Evolutionary conservation across 2,888 invertebrate species (phyloP), one percentile per base, ranked within the genome.

Genomic region (Deilephila elpenor): DNA sequence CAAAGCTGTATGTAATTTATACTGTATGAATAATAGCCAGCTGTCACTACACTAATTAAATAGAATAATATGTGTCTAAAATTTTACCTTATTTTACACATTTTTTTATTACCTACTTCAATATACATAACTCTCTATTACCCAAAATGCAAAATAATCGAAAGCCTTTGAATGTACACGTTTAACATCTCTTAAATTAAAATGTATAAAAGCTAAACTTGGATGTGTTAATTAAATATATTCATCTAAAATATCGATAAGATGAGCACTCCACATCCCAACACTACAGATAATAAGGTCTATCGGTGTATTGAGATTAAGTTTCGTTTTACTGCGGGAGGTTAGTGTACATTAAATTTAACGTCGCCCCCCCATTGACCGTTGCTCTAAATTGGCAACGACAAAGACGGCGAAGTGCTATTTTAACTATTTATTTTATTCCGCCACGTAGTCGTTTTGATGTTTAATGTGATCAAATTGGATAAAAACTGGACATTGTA

Each of bases 231-330:
- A 7, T 37, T 37, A 7, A 37, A 1, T 25, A 6, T 32, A 5
- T 17, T 8, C 8, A 25, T 25, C 7, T 7, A 5, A 67, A 37
- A 75, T 75, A 79, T 81, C 78, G 77, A 80, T 70, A 76, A 59
- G 53, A 59, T 56, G 19, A 5, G 32, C 51, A 59, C 74, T 73
- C 72, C 64, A 8, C 11, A 0, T 67, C 77, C 56, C 91, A 84
- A 81, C 91, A 83, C 92, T 93, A 87, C 44, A 80, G 77, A 88
- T 91, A 92, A 93, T 93, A 93, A 93, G 90, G 89, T 88, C 93
- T 91, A 93, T 94, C 91, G 92, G 90, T 91, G 93, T 94, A 94
- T 94, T 93, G 93, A 94, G 94, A 94, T 94, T 94, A 94, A 94
- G 92, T 89, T 86, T 89, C 84, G 88, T 83, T 94, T 94, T 94